Conservation (phyloP, 2,888 invertebrate species). For the Drosophila testacea region DNA sequence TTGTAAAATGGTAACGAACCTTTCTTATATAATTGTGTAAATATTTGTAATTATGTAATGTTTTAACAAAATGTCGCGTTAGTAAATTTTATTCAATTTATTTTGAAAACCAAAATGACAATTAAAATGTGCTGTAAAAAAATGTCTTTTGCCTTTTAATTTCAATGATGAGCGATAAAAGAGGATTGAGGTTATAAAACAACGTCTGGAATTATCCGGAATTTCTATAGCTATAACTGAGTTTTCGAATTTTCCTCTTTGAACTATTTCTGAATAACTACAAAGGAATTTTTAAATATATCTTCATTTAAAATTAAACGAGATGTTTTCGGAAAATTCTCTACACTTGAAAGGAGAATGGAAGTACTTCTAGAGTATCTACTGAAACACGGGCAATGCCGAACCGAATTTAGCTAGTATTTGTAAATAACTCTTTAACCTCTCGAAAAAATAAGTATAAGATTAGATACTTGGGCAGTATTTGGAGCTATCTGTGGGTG, state of each 20-base stretch:
- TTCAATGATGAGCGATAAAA: background rate
- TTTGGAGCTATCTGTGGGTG: slow-evolving; percentile 55
- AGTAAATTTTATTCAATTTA: slow-evolving; percentile 65
- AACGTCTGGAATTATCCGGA: background rate
- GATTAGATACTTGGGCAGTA: slow-evolving; percentile 38
- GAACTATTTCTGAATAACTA: too few species aligned
- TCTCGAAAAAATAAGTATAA: slow-evolving; percentile 38
- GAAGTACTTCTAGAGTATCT: background rate
- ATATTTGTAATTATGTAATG: slow-evolving; percentile 24
- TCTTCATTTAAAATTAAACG: too few species aligned
- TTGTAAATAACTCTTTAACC: slow-evolving; percentile 5
- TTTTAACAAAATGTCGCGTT: slow-evolving; percentile 34
- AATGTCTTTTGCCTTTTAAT: background rate
- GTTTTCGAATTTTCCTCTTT: too few species aligned
- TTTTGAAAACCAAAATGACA: slow-evolving; percentile 54
- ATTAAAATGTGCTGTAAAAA: slow-evolving; percentile 20
- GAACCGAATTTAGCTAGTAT: background rate
- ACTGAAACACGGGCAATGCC: background rate
- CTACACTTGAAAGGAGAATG: background rate
- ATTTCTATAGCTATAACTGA: background rate
- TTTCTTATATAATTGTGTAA: slow-evolving; percentile 52
- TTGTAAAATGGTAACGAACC: slow-evolving; percentile 33
- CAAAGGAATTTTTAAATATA: too few species aligned
- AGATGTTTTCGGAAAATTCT: background rate
- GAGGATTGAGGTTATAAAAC: background rate